Conservation (phyloP, 2,888 invertebrate species). For the Hemithea aestivaria region DNA sequence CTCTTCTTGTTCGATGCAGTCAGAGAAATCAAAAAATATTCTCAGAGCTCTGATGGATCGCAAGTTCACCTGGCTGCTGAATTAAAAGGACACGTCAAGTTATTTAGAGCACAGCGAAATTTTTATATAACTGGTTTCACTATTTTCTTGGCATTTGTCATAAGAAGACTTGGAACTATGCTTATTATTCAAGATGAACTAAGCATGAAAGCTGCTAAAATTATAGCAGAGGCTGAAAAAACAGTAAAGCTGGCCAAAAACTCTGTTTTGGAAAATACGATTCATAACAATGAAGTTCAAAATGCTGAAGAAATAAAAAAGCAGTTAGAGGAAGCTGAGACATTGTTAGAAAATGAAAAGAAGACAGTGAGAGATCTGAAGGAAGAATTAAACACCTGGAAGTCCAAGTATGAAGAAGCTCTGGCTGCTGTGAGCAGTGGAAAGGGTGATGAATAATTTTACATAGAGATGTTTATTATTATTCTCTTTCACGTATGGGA, state of each 20-base stretch:
- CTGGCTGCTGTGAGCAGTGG: slow-evolving; percentile 21
- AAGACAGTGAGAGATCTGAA: slow-evolving; percentile 38
- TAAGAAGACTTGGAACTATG: slow-evolving; percentile 81
- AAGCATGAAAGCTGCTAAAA: slow-evolving; percentile 81
- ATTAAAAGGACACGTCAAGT: slow-evolving; percentile 83
- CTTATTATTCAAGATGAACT: slow-evolving; percentile 82
- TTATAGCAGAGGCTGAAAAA: slow-evolving; percentile 83
- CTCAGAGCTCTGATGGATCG: slow-evolving; percentile 54
- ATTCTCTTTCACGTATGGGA: no score
- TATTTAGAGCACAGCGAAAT: slow-evolving; percentile 88
- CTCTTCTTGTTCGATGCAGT: slow-evolving; percentile 85
- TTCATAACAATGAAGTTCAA: slow-evolving; percentile 35
- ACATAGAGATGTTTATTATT: not conserved
- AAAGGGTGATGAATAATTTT: slow-evolving; percentile 38
- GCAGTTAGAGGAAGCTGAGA: slow-evolving; percentile 38
- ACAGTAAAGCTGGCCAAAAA: slow-evolving; percentile 71
- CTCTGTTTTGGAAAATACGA: slow-evolving; percentile 42
- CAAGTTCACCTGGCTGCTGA: slow-evolving; percentile 78
- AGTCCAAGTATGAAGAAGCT: slow-evolving; percentile 46
- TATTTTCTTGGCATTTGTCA: slow-evolving; percentile 84
- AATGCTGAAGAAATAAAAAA: slow-evolving; percentile 36
- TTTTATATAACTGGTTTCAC: slow-evolving; percentile 89
- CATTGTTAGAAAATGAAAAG: slow-evolving; percentile 41
- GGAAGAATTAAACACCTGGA: slow-evolving; percentile 49
- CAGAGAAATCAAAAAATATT: slow-evolving; percentile 85